A percentile compares a stretch with the other conserved stretches of the same genome.
Evolutionary conservation across 2,113 vertebrate species (phyloP).

Genomic region (Stegostoma tigrinum): DNA sequence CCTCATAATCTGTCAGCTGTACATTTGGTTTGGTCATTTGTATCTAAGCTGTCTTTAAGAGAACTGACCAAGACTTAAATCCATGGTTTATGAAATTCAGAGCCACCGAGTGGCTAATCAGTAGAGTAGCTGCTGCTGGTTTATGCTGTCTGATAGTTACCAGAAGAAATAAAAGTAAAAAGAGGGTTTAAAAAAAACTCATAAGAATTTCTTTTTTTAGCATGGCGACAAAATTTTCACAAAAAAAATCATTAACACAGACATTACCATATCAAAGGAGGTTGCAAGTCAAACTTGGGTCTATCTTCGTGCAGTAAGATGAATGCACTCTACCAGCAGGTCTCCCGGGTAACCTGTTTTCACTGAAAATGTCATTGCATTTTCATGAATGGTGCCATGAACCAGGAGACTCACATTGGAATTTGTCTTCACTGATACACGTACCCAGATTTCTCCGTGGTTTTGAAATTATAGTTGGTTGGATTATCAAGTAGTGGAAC

Average conservation of each 20-base stretch:
- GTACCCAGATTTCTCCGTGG: neutral
- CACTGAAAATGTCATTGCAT: neutral
- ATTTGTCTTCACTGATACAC: neutral
- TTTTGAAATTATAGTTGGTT: neutral
- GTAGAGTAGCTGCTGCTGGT: neutral
- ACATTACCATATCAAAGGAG: slow-evolving; percentile 21
- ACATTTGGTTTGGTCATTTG: neutral
- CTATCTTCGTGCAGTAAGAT: slow-evolving; percentile 14
- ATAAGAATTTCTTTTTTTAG: neutral
- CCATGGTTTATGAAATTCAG: neutral
- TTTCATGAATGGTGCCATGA: neutral
- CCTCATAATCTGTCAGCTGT: neutral
- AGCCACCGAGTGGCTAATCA: neutral
- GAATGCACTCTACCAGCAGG: neutral
- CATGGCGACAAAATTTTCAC: neutral
- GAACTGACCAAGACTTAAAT: neutral
- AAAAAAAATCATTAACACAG: slow-evolving; percentile 7
- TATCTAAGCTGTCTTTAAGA: neutral
- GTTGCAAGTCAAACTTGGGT: slow-evolving; percentile 23
- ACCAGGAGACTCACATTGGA: neutral
- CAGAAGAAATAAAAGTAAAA: neutral
- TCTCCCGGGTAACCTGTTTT: slow-evolving; percentile 33
- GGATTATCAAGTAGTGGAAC: neutral
- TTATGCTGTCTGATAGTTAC: neutral
- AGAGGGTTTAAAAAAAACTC: neutral